phyloP scores from a whole-genome alignment of 2,888 invertebrate species.

The Trichogramma evanescens region DNA sequence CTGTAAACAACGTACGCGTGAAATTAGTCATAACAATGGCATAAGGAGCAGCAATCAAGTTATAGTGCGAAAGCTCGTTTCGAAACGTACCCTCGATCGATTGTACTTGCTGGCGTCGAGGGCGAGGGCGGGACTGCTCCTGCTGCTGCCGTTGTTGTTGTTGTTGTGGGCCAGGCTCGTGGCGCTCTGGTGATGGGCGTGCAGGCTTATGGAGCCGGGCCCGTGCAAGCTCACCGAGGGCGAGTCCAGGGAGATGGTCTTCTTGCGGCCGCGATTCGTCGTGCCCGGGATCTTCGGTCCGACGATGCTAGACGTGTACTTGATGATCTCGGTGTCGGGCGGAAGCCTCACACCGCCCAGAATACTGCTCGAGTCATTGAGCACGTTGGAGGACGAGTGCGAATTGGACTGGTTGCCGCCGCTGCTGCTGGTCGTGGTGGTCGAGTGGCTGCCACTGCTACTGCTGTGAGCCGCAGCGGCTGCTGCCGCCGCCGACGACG shows the following conservation, averaged over 20 bases:
- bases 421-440: slow-evolving; percentile 25
- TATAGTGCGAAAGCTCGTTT: background rate
- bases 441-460: slow-evolving; percentile 22
- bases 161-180: slow-evolving; percentile 24
- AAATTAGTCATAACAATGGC: background rate
- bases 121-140: background rate
- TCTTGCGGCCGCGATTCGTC: slow-evolving; percentile 78
- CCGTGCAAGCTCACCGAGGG: slow-evolving; percentile 57
- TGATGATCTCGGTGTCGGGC: slow-evolving; percentile 84
- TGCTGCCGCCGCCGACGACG: slow-evolving; percentile 11
- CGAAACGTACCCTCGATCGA: slow-evolving; percentile 33
- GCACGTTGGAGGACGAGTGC: background rate
- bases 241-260: slow-evolving; percentile 80
- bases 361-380: slow-evolving; percentile 74
- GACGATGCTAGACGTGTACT: slow-evolving; percentile 80
- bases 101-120: slow-evolving; percentile 46
- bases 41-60: background rate
- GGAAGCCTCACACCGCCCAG: slow-evolving; percentile 77
- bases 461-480: slow-evolving; percentile 17
- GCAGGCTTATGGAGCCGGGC: slow-evolving; percentile 43
- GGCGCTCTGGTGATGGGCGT: slow-evolving; percentile 32
- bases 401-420: slow-evolving; percentile 18
- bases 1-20: background rate
- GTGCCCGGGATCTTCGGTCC: slow-evolving; percentile 80
- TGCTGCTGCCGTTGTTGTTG: slow-evolving; percentile 1